phyloP scores from a whole-genome alignment of 2,797 vertebrate species.

The Monodelphis domestica region DNA sequence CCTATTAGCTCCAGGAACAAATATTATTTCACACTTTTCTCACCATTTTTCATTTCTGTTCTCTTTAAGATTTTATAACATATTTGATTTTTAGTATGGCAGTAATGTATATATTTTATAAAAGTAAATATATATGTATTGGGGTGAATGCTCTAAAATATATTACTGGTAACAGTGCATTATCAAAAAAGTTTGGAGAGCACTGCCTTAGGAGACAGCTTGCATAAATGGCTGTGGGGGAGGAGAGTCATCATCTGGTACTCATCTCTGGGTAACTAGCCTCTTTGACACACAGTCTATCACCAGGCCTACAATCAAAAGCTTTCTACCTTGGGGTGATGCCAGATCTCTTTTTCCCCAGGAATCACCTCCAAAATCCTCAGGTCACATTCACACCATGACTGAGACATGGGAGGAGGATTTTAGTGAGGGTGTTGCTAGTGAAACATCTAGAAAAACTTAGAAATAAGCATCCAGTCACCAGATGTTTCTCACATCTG shows the following conservation, averaged over 20 bases:
- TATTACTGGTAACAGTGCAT: neutral
- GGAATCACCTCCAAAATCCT: neutral
- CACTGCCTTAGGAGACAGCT: neutral
- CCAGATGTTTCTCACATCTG: constrained; percentile 84
- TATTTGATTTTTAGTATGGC: neutral
- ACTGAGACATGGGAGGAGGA: neutral
- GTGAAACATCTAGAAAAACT: constrained; percentile 58
- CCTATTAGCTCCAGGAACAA: neutral
- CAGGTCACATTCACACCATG: neutral
- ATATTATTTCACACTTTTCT: neutral
- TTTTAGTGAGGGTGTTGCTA: neutral
- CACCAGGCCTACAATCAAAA: neutral
- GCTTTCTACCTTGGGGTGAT: neutral
- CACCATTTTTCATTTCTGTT: neutral
- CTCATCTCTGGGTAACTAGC: neutral
- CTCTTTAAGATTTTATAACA: neutral
- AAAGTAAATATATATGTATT: too few relatives aligned
- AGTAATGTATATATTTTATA: too few relatives aligned
- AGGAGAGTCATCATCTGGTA: neutral
- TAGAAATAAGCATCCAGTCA: constrained; percentile 61
- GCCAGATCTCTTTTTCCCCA: neutral
- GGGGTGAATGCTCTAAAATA: neutral
- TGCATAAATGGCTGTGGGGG: neutral
- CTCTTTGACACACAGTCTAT: neutral
- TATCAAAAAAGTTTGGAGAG: neutral